Evolutionary conservation across 2,113 vertebrate species (phyloP), one percentile per base, ranked within the genome.

Genomic region (Lates calcarifer): DNA sequence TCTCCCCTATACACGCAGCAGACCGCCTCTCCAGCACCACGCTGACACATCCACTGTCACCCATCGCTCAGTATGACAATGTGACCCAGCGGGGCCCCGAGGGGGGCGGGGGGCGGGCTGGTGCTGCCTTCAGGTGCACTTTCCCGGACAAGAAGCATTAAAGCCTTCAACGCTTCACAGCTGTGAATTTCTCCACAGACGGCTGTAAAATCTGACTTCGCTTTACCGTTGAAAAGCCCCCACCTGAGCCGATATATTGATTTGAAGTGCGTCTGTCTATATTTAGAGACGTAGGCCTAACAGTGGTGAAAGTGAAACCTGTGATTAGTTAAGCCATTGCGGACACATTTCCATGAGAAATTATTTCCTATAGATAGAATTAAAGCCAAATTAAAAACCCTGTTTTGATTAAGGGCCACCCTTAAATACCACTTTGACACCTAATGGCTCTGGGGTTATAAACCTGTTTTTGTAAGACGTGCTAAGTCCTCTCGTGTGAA

Each of bases 61-160:
- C 71, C 69, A 79, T 82, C 84, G 74, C 82, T 90, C 85, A 87
- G 74, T 87, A 55, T 82, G 74, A 89, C 90, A 90, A 82, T 78
- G 63, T 69, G 77, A 67, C 80, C 77, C 89, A 77, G 79, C 74
- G 65, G 81, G 70, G n/a, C n/a, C 77, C 47, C 56, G 43, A n/a
- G n/a, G n/a, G n/a, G n/a, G n/a, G n/a, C n/a, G n/a, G n/a, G n/a
- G n/a, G n/a, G n/a, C n/a, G 15, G 68, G 71, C 73, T 22, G 67
- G 17, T 57, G 74, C 63, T 56, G 31, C 61, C 72, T 74, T 72
- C 78, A 86, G 77, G 76, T 74, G 68, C 74, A 33, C 31, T 17
- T 58, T 28, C 18, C 24, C 63, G 24, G 39, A 49, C 69, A 39
- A 33, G 37, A 53, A 2, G 17, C 22, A 7, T 15, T 15, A n/a